Base-by-base conservation (phyloP, 2,113 vertebrate species). In the Pipa parva region DNA sequence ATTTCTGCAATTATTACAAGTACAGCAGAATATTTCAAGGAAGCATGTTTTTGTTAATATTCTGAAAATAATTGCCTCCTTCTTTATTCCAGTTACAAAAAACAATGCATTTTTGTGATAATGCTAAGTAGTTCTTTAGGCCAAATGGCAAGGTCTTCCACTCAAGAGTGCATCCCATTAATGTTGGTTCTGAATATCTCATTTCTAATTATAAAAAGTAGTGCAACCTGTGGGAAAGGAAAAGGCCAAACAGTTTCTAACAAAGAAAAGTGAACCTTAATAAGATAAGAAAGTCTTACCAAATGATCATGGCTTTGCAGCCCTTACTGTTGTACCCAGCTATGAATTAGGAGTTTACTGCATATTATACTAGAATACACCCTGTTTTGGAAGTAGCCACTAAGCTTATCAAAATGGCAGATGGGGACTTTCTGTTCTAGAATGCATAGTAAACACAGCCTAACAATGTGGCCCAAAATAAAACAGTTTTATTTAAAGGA, bases 11-110 rank as follows among this genome's bases (percentile, higher is more conserved):
- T 60, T 52, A 60, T 25, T 21, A 18, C 8, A 12, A 18, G 25
- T 37, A 29, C 8, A 29, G 21, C 18, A 46, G 28, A 18, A 54
- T 20, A 11, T 31, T 31, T 45, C 20, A 15, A 70, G 27, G 9
- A 62, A 36, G 52, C 12, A n/a, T 2, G 17, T 49, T n/a, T 9
- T n/a, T 56, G 7, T 29, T 13, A 26, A 31, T 10, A 15, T 20
- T 56, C 29, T 58, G 22, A 60, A 68, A 51, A n/a, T 39, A 51
- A 31, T 37, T 39, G 13, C 39, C 39, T 1, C 11, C 39, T 42
- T n/a, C 17, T 39, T 39, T 15, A 39, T 39, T 15, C 17, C 17
- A 2, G 13, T 5, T n/a, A n/a, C 5, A 42, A 42, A 42, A 42
- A 39, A 42, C 15, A 42, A 42, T 42, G 15, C n/a, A n/a, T n/a